Base-by-base conservation (phyloP, 2,113 vertebrate species). In the Turdus rufiventris region DNA sequence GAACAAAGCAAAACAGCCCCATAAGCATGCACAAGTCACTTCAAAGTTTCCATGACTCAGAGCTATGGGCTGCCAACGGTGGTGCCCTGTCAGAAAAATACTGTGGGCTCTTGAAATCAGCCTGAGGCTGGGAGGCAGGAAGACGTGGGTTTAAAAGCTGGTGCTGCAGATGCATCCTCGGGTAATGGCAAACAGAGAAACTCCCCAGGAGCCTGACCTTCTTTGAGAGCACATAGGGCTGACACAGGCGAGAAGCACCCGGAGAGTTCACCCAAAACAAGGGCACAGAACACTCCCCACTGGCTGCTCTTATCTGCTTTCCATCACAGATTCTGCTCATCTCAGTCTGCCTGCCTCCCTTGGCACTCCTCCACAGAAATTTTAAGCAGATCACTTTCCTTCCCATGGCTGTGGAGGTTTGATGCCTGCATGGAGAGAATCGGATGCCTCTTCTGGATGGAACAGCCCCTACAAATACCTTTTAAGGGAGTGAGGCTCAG, bases 1-100 rank as follows among this genome's bases (percentile, higher is more conserved):
- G 19, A 67, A 58, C 33, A 24, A 33, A 56, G 25, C 24, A 76
- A 31, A 73, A 58, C 34, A 29, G 2, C 16, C 31, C 60, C 2
- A 0, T 1, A 21, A 72, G 25, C 48, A 21, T 0, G 5, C 3
- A 47, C 6, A 33, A 45, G 10, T 31, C 40, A 33, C 40, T 62
- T 63, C 58, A 45, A 20, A 54, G 24, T 43, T 83, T 33, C 50
- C 9, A 2, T 54, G 79, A 56, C 58, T 88, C 75, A 77, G 72
- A 89, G 29, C 51, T 50, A 50, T 0, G 6, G 67, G 36, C n/a
- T 73, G 79, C 28, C 62, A 53, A 5, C 0, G 0, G 74, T 42
- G 43, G 76, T 68, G 43, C 67, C 58, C 75, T 7, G 31, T 38
- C 63, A 89, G 88, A 66, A 87, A 89, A 50, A 45, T 2, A 17